phyloP scores from a whole-genome alignment of 37 sponge, comb jelly and placozoan genomes.

The Diacarnus erythraeanus region DNA sequence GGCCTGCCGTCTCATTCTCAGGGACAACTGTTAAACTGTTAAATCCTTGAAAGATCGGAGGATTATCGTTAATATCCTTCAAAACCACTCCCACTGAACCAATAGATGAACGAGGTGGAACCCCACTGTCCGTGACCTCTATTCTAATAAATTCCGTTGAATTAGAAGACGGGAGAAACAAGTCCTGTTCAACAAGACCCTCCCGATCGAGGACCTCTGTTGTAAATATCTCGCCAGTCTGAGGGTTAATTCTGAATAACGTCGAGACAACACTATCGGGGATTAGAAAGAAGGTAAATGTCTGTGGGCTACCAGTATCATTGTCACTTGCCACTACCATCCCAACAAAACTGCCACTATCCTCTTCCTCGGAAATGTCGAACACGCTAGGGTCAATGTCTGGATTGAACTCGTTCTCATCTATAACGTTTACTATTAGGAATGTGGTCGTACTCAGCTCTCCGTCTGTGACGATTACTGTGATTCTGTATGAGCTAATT shows the following conservation, averaged over 20 bases:
- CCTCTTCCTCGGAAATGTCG: conserved; percentile 52
- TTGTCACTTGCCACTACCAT: conserved; percentile 51
- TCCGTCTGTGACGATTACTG: conserved; percentile 55
- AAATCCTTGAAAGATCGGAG: conserved; percentile 25
- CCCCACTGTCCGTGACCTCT: conserved; percentile 27
- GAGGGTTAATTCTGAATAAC: conserved; percentile 2
- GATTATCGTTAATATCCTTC: conserved; percentile 67
- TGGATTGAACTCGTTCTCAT: conserved; percentile 80
- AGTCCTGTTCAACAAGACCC: conserved; percentile 13
- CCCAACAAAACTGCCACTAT: conserved; percentile 34
- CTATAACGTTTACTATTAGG: conserved; percentile 59
- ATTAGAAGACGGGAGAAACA: conserved; percentile 25
- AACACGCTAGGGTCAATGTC: conserved; percentile 1
- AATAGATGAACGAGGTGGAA: conserved; percentile 1
- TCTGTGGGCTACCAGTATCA: conserved; percentile 9
- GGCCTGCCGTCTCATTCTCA: conserved; percentile 1
- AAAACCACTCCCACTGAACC: conserved; percentile 15
- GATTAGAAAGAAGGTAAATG: background rate
- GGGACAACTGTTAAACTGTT: background rate
- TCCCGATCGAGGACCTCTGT: conserved; percentile 69
- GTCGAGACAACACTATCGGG: background rate
- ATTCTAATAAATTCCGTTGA: conserved; percentile 12
- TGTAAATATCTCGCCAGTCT: conserved; percentile 61
- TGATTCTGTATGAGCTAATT: conserved; percentile 20
- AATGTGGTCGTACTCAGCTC: background rate